Percentiles rank a stretch among this genome's conserved stretches.
phyloP scores from a whole-genome alignment of 2,797 vertebrate species.

The Schizothorax lantsangensis region DNA sequence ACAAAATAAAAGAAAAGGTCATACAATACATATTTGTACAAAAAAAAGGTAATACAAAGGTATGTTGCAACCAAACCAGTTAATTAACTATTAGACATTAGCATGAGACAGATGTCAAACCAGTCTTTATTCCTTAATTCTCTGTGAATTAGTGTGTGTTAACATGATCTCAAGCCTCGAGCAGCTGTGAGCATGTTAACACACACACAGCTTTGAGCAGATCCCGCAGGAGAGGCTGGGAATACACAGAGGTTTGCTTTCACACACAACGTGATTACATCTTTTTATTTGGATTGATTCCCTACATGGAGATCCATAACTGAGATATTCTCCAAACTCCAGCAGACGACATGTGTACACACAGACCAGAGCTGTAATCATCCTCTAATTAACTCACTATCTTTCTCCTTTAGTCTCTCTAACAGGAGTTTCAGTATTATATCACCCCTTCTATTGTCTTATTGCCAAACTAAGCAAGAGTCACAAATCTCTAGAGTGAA shows the following conservation, averaged over 20 bases:
- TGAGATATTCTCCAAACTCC: slow-evolving; percentile 11
- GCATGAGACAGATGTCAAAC: background rate
- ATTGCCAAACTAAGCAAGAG: slow-evolving; percentile 52
- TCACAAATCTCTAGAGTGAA: slow-evolving; percentile 28
- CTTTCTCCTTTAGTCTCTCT: background rate
- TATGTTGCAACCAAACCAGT: background rate
- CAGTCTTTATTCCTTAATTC: background rate
- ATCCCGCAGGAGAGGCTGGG: slow-evolving; percentile 12
- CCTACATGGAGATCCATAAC: slow-evolving; percentile 3
- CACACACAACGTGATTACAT: slow-evolving; percentile 26
- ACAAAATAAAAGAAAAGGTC: background rate
- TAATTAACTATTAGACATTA: background rate
- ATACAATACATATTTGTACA: background rate
- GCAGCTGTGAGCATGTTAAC: slow-evolving; percentile 41
- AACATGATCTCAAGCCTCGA: background rate
- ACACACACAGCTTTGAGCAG: slow-evolving; percentile 9
- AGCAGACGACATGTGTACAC: background rate
- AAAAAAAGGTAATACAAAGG: background rate
- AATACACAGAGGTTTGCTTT: slow-evolving; percentile 35
- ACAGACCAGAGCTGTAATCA: slow-evolving; percentile 24
- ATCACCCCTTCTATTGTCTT: slow-evolving; percentile 22
- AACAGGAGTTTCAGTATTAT: slow-evolving; percentile 35
- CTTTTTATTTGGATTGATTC: slow-evolving; percentile 19
- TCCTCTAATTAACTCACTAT: slow-evolving; percentile 13
- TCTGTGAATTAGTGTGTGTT: background rate